Conservation (phyloP, 2,797 vertebrate genomes). For the Fistularia commersonii region DNA sequence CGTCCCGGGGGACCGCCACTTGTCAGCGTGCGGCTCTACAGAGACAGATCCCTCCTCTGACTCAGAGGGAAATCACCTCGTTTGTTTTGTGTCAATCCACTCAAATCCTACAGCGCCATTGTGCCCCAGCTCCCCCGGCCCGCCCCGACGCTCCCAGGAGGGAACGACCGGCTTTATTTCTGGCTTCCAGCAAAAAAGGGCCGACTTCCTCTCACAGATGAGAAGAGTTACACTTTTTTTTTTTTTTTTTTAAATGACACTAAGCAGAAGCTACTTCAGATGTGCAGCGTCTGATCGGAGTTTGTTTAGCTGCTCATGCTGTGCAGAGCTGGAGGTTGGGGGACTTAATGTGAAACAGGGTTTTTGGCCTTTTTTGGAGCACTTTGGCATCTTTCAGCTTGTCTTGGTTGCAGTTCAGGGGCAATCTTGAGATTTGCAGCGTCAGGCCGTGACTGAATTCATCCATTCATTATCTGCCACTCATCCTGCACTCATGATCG, state of each 20-base stretch:
- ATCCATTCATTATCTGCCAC: too few species aligned
- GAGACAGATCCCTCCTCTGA: conserved; percentile 55
- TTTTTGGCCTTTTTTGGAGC: too few species aligned
- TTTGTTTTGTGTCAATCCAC: conserved; percentile 73
- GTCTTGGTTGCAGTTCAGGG: too few species aligned
- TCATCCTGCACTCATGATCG: too few species aligned
- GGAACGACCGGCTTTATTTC: conserved; percentile 7
- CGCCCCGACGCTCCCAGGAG: conserved; percentile 33
- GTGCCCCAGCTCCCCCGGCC: conserved; percentile 27
- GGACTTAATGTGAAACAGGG: too few species aligned
- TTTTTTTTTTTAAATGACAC: neutral
- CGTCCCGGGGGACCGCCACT: conserved; percentile 61
- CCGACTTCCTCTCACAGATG: conserved; percentile 19
- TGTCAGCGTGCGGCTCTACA: conserved; percentile 54
- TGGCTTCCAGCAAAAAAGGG: conserved; percentile 16
- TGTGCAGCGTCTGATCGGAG: neutral
- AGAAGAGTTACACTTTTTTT: conserved; percentile 2
- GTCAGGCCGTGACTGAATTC: too few species aligned
- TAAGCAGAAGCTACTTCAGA: conserved; percentile 1
- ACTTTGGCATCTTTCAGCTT: too few species aligned
- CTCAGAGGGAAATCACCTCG: conserved; percentile 61
- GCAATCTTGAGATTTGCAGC: too few species aligned
- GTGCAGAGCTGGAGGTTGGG: too few species aligned
- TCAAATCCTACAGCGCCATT: conserved; percentile 51
- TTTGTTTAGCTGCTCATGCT: too few species aligned